phyloP scores from a whole-genome alignment of 2,797 vertebrate genomes.

The Syncerus caffer region DNA sequence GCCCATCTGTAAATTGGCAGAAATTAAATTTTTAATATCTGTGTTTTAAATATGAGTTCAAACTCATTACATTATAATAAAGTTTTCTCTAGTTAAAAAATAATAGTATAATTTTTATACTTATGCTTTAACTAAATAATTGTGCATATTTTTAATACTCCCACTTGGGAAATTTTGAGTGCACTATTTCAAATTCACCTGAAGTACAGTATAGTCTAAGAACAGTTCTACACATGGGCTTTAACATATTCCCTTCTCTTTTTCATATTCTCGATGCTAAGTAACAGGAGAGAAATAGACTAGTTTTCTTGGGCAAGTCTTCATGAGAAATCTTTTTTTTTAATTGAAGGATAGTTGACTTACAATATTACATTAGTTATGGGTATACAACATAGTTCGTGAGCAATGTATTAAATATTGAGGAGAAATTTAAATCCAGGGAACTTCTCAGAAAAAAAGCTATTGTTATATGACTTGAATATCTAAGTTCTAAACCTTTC shows the following conservation, averaged over 20 bases:
- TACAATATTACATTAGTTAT: background rate
- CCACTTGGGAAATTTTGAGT: background rate
- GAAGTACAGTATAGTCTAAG: background rate
- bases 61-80: background rate
- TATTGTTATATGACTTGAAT: background rate
- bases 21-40: conserved; percentile 11
- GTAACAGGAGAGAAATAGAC: background rate
- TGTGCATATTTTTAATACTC: background rate
- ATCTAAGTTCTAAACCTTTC: conserved; percentile 22
- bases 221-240: background rate
- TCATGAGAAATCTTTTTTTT: background rate
- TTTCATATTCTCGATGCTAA: background rate
- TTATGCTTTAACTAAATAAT: background rate
- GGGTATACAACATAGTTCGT: background rate
- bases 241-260: background rate
- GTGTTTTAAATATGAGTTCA: background rate
- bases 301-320: background rate
- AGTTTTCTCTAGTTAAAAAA: background rate
- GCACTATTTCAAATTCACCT: background rate
- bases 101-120: background rate
- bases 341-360: background rate
- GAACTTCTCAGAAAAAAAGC: conserved; percentile 23
- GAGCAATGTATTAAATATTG: background rate
- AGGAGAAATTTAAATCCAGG: conserved; percentile 30
- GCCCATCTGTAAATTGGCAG: background rate